Evolutionary conservation across 1,140 invertebrate genomes (phyloP).

Genomic region (Drosophila obscura): DNA sequence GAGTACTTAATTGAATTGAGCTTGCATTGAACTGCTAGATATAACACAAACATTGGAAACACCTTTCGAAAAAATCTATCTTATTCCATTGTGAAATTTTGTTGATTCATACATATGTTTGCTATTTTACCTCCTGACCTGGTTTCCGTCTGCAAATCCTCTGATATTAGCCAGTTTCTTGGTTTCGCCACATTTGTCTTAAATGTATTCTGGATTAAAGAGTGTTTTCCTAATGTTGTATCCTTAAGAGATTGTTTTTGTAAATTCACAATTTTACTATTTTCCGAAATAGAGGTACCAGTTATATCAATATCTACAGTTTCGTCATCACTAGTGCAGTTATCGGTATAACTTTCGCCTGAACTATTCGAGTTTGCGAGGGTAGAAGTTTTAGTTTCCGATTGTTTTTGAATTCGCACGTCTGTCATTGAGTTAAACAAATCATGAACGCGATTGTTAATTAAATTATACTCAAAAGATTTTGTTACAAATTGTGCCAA

Average conservation of each 20-base stretch:
- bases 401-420: slow-evolving; percentile 32
- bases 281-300: slow-evolving; percentile 37
- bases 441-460: slow-evolving; percentile 39
- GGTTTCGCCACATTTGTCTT: slow-evolving; percentile 31
- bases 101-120: background rate
- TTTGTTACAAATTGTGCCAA: slow-evolving; percentile 49
- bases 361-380: slow-evolving; percentile 34
- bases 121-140: slow-evolving; percentile 25
- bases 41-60: too few relatives aligned
- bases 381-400: slow-evolving; percentile 41
- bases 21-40: too few relatives aligned
- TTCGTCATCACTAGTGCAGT: slow-evolving; percentile 36
- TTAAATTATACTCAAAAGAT: slow-evolving; percentile 41
- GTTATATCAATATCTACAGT: slow-evolving; percentile 45
- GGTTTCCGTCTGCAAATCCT: slow-evolving; percentile 32
- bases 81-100: too few relatives aligned
- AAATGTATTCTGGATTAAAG: slow-evolving; percentile 7
- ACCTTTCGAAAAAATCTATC: too few relatives aligned
- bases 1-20: too few relatives aligned
- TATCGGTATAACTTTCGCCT: slow-evolving; percentile 31
- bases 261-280: slow-evolving; percentile 7
- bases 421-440: slow-evolving; percentile 42
- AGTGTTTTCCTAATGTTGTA: too few relatives aligned
- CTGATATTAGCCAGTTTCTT: slow-evolving; percentile 43
- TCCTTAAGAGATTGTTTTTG: too few relatives aligned